phyloP scores from a whole-genome alignment of 2,888 invertebrate species.

The Cosmopolites sordidus region DNA sequence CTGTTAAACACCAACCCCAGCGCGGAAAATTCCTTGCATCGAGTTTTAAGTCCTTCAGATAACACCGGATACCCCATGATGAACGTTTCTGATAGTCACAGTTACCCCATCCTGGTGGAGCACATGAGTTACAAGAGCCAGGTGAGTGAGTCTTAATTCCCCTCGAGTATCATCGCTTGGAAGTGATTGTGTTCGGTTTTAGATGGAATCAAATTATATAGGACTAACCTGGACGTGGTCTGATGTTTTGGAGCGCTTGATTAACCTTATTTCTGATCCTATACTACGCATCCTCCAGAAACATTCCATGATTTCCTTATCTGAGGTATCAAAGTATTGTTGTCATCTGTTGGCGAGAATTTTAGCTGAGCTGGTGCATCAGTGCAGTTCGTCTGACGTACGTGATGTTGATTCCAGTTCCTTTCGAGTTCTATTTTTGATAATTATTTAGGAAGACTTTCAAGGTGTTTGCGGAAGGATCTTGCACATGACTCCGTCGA shows the following conservation, averaged over 20 bases:
- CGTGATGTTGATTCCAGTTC: slow-evolving; percentile 33
- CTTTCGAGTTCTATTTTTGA: background rate
- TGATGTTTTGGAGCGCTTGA: slow-evolving; percentile 76
- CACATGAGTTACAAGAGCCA: slow-evolving; percentile 71
- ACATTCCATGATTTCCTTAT: slow-evolving; percentile 42
- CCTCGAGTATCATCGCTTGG: background rate
- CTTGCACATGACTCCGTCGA: slow-evolving; percentile 78
- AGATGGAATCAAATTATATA: slow-evolving; percentile 47
- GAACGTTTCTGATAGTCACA: slow-evolving; percentile 63
- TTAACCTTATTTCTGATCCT: slow-evolving; percentile 78
- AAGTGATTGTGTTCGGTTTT: slow-evolving; percentile 12
- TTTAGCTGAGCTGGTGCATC: slow-evolving; percentile 81
- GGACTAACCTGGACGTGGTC: slow-evolving; percentile 45
- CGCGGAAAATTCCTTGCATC: slow-evolving; percentile 50
- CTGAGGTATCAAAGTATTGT: slow-evolving; percentile 53
- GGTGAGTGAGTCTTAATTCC: slow-evolving; percentile 32
- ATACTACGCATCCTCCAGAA: slow-evolving; percentile 57
- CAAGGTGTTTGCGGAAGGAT: slow-evolving; percentile 71
- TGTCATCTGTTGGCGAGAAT: slow-evolving; percentile 78
- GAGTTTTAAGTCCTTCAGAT: slow-evolving; percentile 63
- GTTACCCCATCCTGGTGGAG: slow-evolving; percentile 72
- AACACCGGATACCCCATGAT: slow-evolving; percentile 65
- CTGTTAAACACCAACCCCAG: slow-evolving; percentile 52
- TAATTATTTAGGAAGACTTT: slow-evolving; percentile 58
- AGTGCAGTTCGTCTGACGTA: slow-evolving; percentile 72